Conservation (phyloP, 1,140 invertebrate species). For the Gryon sp. region DNA sequence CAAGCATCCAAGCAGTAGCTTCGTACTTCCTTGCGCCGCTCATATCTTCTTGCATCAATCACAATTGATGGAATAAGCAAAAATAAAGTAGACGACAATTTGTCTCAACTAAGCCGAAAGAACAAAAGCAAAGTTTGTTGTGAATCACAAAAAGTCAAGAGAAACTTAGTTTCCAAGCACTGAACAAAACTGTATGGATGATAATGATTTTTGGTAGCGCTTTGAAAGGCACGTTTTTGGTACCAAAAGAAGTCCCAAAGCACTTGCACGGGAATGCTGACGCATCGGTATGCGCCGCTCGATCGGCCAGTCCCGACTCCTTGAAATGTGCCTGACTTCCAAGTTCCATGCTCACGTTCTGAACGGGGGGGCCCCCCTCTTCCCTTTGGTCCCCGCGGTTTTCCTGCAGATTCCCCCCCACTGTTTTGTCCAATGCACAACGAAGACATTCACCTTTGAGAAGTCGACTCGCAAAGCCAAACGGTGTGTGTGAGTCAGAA, state of each 20-base stretch:
- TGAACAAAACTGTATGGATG: not conserved
- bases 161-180: too few relatives aligned
- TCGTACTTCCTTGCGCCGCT: not conserved
- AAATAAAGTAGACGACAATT: too few relatives aligned
- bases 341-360: constrained; percentile 52
- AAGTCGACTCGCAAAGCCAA: constrained; percentile 50
- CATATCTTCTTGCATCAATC: too few relatives aligned
- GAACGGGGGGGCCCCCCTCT: constrained; percentile 52
- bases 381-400: constrained; percentile 39
- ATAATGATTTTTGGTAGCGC: not conserved
- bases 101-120: not conserved
- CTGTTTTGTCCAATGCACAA: too few relatives aligned
- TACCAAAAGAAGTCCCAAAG: not conserved
- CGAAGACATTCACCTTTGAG: constrained; percentile 78
- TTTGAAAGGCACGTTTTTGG: not conserved
- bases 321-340: constrained; percentile 44
- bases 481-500: constrained; percentile 57
- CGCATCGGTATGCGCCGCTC: constrained; percentile 66
- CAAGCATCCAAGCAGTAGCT: not conserved
- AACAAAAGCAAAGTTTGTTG: too few relatives aligned
- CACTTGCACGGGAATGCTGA: constrained; percentile 41
- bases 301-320: constrained; percentile 53
- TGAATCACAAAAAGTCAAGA: not conserved
- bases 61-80: too few relatives aligned
- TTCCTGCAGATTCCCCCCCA: constrained; percentile 65